A percentile compares a stretch with the other conserved stretches of the same genome.
These are phyloP conservation scores for Pelmatolapia mariae DNA, from an alignment of 2,113 vertebrate species.

Conservation along the genomic window DNA sequence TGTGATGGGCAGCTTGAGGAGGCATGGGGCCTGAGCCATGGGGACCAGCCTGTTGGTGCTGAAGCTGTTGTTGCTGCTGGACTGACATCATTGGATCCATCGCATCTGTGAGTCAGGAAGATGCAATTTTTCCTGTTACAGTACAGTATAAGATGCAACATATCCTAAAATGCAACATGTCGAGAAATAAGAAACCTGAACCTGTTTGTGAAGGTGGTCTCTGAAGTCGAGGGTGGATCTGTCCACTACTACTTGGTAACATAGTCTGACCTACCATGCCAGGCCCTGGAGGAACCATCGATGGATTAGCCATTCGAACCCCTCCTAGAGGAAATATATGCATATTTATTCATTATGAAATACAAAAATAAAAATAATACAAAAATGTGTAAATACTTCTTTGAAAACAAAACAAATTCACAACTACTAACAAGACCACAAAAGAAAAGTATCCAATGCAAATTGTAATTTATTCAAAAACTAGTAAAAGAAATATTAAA, in stretches of 20 bases:
- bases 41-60: constrained; percentile 77
- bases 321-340: constrained; percentile 39
- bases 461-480: neutral
- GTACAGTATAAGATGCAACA: neutral
- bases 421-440: neutral
- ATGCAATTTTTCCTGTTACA: neutral
- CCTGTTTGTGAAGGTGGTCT: constrained; percentile 89
- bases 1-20: constrained; percentile 87
- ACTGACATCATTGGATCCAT: constrained; percentile 88
- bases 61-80: constrained; percentile 79
- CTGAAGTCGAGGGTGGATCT: constrained; percentile 83
- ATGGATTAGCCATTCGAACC: constrained; percentile 83
- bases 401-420: neutral
- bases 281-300: constrained; percentile 86
- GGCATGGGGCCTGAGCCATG: constrained; percentile 83
- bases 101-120: constrained; percentile 72
- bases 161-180: neutral
- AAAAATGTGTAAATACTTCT: neutral
- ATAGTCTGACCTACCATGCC: constrained; percentile 82
- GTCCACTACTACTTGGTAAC: constrained; percentile 78
- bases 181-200: constrained; percentile 49
- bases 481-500: neutral
- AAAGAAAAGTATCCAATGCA: neutral
- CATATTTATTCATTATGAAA: neutral
- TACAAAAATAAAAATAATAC: neutral